Conservation (phyloP, 2,113 vertebrate genomes). For the Cyphomyrus plagiostoma region DNA sequence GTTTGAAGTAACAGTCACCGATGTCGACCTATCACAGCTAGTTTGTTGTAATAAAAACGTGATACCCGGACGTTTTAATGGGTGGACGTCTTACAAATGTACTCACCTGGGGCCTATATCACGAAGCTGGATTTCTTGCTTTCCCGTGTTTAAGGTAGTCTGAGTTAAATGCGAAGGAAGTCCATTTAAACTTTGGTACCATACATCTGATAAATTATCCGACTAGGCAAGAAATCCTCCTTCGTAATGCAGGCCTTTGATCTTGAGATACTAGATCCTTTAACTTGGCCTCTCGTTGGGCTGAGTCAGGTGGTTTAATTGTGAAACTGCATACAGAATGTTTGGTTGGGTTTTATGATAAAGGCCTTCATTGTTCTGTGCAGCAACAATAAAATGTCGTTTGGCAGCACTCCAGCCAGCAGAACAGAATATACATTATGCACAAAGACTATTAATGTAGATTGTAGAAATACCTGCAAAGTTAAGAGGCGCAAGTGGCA, state of each 20-base stretch:
- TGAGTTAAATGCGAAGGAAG: neutral
- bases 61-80: neutral
- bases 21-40: neutral
- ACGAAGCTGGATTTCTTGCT: neutral
- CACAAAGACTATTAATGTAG: neutral
- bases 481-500: neutral
- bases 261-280: neutral
- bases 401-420: neutral
- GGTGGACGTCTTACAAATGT: neutral
- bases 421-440: neutral
- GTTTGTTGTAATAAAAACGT: neutral
- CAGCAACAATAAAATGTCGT: neutral
- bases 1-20: neutral
- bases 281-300: neutral
- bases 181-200: neutral
- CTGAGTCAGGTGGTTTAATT: neutral
- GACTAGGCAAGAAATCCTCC: neutral
- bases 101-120: neutral
- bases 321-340: neutral
- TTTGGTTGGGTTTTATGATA: neutral
- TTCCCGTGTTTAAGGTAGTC: neutral
- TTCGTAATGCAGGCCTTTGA: neutral
- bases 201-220: neutral
- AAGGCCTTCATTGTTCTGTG: neutral
- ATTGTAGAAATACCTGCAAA: neutral